A percentile compares a stretch with the other conserved stretches of the same genome.
phyloP scores from a whole-genome alignment of 2,888 invertebrate species.

The Mycalesis mineus region DNA sequence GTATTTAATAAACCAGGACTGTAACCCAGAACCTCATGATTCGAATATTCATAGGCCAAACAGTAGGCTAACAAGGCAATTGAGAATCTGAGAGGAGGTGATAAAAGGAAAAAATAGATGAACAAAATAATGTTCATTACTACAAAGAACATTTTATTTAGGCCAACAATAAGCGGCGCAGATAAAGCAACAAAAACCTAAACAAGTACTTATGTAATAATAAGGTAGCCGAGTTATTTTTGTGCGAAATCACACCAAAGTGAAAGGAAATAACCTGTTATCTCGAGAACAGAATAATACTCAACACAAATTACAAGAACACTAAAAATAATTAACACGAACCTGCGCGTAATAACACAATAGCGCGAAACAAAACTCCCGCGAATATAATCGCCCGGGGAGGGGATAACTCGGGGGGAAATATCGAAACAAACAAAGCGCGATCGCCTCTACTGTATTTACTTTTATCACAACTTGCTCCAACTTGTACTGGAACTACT shows the following conservation, averaged over 20 bases:
- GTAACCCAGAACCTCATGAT: too few relatives aligned
- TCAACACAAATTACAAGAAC: background rate
- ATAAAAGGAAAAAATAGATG: too few relatives aligned
- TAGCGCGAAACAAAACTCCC: constrained; percentile 4
- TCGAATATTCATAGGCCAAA: too few relatives aligned
- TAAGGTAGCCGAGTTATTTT: background rate
- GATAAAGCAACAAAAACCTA: too few relatives aligned
- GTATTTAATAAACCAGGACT: too few relatives aligned
- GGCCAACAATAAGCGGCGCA: too few relatives aligned
- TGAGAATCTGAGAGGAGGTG: too few relatives aligned
- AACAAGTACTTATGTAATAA: too few relatives aligned
- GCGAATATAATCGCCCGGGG: constrained; percentile 40
- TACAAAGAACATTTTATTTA: too few relatives aligned
- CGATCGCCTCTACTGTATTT: constrained; percentile 24
- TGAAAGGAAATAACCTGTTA: background rate
- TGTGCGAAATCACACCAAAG: background rate
- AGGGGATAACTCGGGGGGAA: constrained; percentile 18
- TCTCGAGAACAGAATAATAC: background rate
- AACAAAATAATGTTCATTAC: too few relatives aligned
- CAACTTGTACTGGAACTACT: constrained; percentile 29
- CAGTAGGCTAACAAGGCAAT: too few relatives aligned
- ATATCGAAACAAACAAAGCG: constrained; percentile 26
- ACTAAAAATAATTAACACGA: constrained; percentile 1
- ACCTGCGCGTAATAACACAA: background rate
- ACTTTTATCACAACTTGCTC: constrained; percentile 23